Conservation (phyloP, 2,113 vertebrate genomes). For the Lasiurus cinereus region DNA sequence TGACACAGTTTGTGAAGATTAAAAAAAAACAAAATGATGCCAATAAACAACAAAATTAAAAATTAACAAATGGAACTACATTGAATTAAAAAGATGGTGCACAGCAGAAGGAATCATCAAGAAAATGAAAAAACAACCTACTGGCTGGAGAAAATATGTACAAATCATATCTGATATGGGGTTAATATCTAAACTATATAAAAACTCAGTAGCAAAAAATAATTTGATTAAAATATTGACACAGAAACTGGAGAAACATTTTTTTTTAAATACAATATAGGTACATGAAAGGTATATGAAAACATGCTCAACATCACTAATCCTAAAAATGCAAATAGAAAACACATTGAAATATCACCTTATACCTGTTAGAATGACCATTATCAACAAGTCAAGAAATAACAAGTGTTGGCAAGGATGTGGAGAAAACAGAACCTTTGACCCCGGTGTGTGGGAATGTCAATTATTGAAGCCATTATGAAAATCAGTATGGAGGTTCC, state of each 20-base stretch:
- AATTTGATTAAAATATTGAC: neutral
- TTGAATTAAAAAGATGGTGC: neutral
- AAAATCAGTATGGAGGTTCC: too few relatives aligned
- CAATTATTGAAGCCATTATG: too few relatives aligned
- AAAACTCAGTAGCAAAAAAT: neutral
- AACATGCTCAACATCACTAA: neutral
- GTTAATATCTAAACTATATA: neutral
- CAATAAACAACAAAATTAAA: neutral
- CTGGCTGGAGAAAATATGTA: neutral
- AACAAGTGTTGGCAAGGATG: too few relatives aligned
- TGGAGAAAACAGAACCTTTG: too few relatives aligned
- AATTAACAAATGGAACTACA: neutral
- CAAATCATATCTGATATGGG: neutral
- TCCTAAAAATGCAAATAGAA: neutral
- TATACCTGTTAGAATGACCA: neutral
- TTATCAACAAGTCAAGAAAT: neutral
- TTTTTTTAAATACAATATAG: neutral
- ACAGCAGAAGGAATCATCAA: neutral
- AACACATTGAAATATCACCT: neutral
- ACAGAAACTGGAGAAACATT: neutral
- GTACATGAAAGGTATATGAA: neutral
- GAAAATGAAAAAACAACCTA: neutral
- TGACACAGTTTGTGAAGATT: neutral
- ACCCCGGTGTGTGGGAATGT: too few relatives aligned
- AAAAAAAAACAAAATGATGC: neutral